Evolutionary conservation across 1,140 invertebrate genomes (phyloP), one percentile per base, ranked within the genome.

Genomic region (Drosophila punjabiensis): DNA sequence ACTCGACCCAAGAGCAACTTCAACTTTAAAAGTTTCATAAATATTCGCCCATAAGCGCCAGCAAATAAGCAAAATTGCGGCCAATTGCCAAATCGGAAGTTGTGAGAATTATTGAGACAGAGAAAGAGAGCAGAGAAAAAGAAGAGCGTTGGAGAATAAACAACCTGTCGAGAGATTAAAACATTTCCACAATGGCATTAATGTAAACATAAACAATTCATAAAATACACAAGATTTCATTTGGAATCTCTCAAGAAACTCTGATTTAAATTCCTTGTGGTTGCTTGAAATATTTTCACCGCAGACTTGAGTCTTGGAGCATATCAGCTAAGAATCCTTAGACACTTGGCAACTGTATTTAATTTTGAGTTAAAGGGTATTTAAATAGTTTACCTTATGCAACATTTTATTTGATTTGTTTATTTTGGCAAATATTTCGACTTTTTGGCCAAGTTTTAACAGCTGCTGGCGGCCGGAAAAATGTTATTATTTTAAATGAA

Each of bases 21-120:
- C 11, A 74, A 74, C 70, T 61, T 75, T 75, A 43, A 74, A 75
- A 75, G 69, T 74, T 74, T 75, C 71, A 74, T 75, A 75, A 75
- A 62, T 74, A 65, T 41, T 69, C n/a, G 35, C 32, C 69, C 47
- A 53, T 32, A 56, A 55, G 32, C 60, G 62, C n/a, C 60, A 7
- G 24, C 64, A 71, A 69, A 58, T 33, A 39, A 69, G 68, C 35
- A 58, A 58, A 74, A 75, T 62, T 74, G 56, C 14, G 32, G 37
- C 45, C 71, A 52, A 64, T 60, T 47, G 41, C 56, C 55, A 75
- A 61, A 75, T 62, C 69, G 56, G 47, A 74, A 53, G 39, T 62
- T 47, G 39, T 30, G n/a, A 43, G 55, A 24, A 35, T 58, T 28
- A 43, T 18, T 32, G 18, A 16, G 30, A 63, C 16, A 30, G 5